Conservation (phyloP, 2,113 vertebrate genomes). For the Protobothrops mucrosquamatus region DNA sequence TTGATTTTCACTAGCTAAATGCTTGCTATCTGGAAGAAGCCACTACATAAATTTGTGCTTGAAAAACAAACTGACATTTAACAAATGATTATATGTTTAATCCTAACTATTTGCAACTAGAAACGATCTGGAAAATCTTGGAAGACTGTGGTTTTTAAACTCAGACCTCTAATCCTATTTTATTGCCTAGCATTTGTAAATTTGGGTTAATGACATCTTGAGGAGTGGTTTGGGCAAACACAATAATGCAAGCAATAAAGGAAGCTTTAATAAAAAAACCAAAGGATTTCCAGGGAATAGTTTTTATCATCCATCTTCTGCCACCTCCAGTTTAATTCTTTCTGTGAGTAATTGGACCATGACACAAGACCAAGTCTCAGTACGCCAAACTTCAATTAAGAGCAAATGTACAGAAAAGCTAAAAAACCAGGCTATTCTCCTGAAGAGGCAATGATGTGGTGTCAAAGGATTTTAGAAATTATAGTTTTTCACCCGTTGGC, state of each 20-base stretch:
- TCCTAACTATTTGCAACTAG: background rate
- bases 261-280: conserved; percentile 52
- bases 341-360: conserved; percentile 60
- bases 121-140: conserved; percentile 26
- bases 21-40: background rate
- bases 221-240: conserved; percentile 63
- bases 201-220: conserved; percentile 62
- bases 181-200: conserved; percentile 56
- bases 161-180: conserved; percentile 49
- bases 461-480: conserved; percentile 55
- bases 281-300: conserved; percentile 61
- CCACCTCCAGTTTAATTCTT: conserved; percentile 57
- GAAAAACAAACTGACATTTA: background rate
- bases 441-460: background rate
- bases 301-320: conserved; percentile 50
- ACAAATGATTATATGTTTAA: background rate
- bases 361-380: conserved; percentile 60
- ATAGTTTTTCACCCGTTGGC: conserved; percentile 4
- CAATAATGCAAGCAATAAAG: conserved; percentile 58
- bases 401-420: conserved; percentile 57
- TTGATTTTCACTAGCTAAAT: background rate
- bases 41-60: background rate
- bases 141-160: conserved; percentile 53
- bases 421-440: conserved; percentile 28
- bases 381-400: conserved; percentile 53